Base-by-base conservation (phyloP, 2,113 vertebrate genomes). In the Electrona antarctica region DNA sequence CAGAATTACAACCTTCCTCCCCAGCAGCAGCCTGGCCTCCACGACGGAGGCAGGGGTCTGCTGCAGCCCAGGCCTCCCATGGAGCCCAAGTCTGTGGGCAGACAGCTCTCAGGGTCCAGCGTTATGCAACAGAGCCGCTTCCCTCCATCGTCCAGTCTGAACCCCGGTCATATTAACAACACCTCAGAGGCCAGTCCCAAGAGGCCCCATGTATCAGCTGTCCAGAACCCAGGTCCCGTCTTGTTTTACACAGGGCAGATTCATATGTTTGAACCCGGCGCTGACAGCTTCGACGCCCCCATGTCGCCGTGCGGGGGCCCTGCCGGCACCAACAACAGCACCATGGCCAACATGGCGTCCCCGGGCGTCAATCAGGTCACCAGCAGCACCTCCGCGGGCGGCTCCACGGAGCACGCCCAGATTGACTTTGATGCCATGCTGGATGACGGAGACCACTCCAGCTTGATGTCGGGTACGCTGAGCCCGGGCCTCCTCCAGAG, bases 401-500 rank as follows among this genome's bases (percentile, higher is more conserved):
- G 80, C 45, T 67, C 75, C 12, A 79, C 95, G 41, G 97, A 98
- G 84, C 93, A 93, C 0, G 87, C 96, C 0, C 96, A 96, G 87
- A 97, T 99, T 48, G 98, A 98, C 93, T 99, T 99, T 14, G 98
- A 99, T 59, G 94, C 96, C 83, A 97, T 98, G 91, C 94, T 99
- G 83, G 97, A 99, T 3, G 97, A 99, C 7, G 96, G 97, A 0
- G 98, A 99, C 65, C 97, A 99, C 85, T 97, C 96, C 0, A 99
- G 98, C 89, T 89, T 99, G 70, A 95, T 99, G 93, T 99, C 98
- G 0, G 97, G 97, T 8, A 94, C 96, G 21, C 88, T 99, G 74
- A 99, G 98, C 85, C 98, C 98, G 10, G 95, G 95, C 74, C 93
- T 99, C 75, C 90, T 99, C 60, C 97, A 98, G 82, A 98, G 93